Evolutionary conservation across 2,888 invertebrate genomes (phyloP).

Genomic region (Cantharis nigra): DNA sequence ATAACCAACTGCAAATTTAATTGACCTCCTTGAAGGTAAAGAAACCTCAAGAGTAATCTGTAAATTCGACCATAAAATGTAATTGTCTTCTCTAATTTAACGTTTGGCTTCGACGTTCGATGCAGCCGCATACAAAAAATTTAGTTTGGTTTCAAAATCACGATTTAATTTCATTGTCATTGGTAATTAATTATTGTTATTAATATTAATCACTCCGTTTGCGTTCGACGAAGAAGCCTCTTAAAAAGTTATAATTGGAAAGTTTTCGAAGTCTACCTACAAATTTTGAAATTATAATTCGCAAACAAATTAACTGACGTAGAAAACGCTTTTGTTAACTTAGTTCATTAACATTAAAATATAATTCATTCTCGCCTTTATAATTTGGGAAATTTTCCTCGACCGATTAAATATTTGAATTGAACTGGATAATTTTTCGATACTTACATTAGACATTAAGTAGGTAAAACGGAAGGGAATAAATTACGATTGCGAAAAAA

Average conservation of each 20-base stretch:
- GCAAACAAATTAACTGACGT: not conserved
- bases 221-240: not conserved
- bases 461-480: not conserved
- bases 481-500: not conserved
- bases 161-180: too few species aligned
- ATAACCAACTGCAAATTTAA: not conserved
- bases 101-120: not conserved
- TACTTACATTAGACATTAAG: not conserved
- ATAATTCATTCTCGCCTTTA: not conserved
- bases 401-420: not conserved
- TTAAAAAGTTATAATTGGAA: not conserved
- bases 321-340: not conserved
- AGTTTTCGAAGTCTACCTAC: not conserved
- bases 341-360: not conserved
- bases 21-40: not conserved
- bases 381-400: not conserved
- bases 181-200: not conserved
- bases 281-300: not conserved
- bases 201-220: not conserved
- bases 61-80: not conserved
- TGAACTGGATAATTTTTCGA: not conserved
- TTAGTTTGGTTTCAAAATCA: not conserved
- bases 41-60: not conserved
- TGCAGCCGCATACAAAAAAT: not conserved
- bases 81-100: not conserved